Evolutionary conservation across 2,888 invertebrate genomes (phyloP).

Genomic region (Trichogramma evanescens): DNA sequence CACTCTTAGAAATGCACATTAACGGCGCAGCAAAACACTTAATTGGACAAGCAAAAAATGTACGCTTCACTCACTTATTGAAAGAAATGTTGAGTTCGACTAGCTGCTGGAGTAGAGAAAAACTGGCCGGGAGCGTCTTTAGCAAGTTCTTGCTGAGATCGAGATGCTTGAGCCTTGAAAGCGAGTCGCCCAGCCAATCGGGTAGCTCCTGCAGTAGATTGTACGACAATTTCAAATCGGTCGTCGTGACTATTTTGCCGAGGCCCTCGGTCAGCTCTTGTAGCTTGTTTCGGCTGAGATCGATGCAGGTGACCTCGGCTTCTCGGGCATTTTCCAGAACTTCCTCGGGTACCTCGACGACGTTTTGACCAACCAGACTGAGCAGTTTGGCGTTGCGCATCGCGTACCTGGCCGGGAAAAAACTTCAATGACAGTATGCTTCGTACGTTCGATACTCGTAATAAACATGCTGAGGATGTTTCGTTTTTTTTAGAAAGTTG

Average conservation of each 20-base stretch:
- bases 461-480: neutral
- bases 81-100: slow-evolving; percentile 74
- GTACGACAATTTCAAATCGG: slow-evolving; percentile 64
- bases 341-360: slow-evolving; percentile 61
- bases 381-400: slow-evolving; percentile 56
- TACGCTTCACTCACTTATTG: slow-evolving; percentile 60
- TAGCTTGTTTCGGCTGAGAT: slow-evolving; percentile 76
- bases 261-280: slow-evolving; percentile 57
- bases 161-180: slow-evolving; percentile 59
- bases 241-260: slow-evolving; percentile 50
- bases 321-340: slow-evolving; percentile 65
- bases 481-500: neutral
- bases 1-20: neutral
- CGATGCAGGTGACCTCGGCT: slow-evolving; percentile 67
- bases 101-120: slow-evolving; percentile 58
- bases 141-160: slow-evolving; percentile 72
- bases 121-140: slow-evolving; percentile 56
- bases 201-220: slow-evolving; percentile 64
- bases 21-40: too few relatives aligned
- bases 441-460: neutral
- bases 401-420: slow-evolving; percentile 46
- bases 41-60: neutral
- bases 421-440: neutral
- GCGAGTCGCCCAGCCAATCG: slow-evolving; percentile 55
- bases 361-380: slow-evolving; percentile 58